Evolutionary conservation across 2,113 vertebrate genomes (phyloP), one percentile per base, ranked within the genome.

Genomic region (Rhinopomastus cyanomelas): DNA sequence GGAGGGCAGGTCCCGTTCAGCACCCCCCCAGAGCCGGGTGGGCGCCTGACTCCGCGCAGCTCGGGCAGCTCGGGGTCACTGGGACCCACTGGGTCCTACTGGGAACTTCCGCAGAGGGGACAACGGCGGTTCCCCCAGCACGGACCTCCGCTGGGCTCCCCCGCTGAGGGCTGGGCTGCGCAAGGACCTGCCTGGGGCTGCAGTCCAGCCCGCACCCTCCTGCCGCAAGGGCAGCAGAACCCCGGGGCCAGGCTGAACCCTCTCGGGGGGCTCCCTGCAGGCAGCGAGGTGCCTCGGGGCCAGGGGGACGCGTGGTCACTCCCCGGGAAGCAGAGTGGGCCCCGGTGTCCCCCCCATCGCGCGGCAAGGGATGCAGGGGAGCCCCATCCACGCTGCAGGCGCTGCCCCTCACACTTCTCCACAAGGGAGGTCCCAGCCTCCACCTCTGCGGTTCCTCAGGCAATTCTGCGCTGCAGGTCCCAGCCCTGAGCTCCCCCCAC

Each of bases 91-190:
- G 12, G 39, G 74, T 69, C 72, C 64, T 8, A 6, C 21, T 20
- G 3, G 3, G 2, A 36, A 0, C 30, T 13, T 86, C 57, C 91
- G 89, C 57, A 2, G 21, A 21, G 77, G 77, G 91, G 90, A 81
- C 5, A 49, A 49, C 25, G 61, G 9, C 36, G 5, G 72, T 18
- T 37, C 72, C 62, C 25, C 36, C 8, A 20, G 14, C 1, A 10
- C 0, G 5, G 22, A 1, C 21, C 0, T 4, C 8, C 8, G 39
- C 36, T 5, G 0, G 1, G 15, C 21, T 25, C 53, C 67, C 61
- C 30, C 20, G 18, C 18, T 29, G 26, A 39, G 37, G n/a, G 8
- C 53, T n/a, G 19, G 9, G 30, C 42, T 8, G 26, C 0, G 29
- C 3, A 27, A 59, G 62, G 39, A 7, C 56, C 14, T 5, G 12